Conservation (phyloP, 2,888 invertebrate genomes). For the Pseudanteris insignis region DNA sequence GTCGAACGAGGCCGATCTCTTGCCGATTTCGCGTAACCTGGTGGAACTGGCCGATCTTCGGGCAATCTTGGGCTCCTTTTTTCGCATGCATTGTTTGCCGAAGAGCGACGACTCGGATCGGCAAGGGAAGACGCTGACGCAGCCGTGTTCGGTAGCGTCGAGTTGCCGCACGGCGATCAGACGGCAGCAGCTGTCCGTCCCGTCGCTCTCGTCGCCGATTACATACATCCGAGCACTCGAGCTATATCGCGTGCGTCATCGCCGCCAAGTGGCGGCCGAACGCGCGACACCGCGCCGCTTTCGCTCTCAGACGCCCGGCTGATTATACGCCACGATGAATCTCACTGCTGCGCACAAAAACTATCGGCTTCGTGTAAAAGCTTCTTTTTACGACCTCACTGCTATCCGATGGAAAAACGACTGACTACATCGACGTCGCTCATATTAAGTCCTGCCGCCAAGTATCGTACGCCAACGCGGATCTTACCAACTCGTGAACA, state of each 20-base stretch:
- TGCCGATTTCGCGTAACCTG: slow-evolving; percentile 43
- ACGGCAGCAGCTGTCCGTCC: slow-evolving; percentile 61
- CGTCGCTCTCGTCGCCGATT: slow-evolving; percentile 57
- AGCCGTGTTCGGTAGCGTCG: slow-evolving; percentile 43
- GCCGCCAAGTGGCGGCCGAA: slow-evolving; percentile 22
- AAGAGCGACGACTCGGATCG: slow-evolving; percentile 38
- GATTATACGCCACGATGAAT: slow-evolving; percentile 7
- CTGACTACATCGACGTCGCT: not conserved
- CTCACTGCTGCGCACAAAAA: slow-evolving; percentile 2
- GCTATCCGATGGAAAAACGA: slow-evolving; percentile 8
- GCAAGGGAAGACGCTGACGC: slow-evolving; percentile 16
- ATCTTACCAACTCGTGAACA: no score
- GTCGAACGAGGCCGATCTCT: slow-evolving; percentile 55
- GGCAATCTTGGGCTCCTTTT: slow-evolving; percentile 33
- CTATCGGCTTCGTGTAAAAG: no score
- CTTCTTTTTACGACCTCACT: not conserved
- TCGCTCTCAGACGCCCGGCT: slow-evolving; percentile 8
- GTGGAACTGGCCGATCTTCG: slow-evolving; percentile 17
- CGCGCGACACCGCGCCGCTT: slow-evolving; percentile 13
- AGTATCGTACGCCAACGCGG: no score
- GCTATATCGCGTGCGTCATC: slow-evolving; percentile 36
- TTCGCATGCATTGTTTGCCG: slow-evolving; percentile 7
- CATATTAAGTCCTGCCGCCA: no score
- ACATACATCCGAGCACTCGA: slow-evolving; percentile 57
- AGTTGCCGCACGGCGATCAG: slow-evolving; percentile 60